phyloP scores from a whole-genome alignment of 2,113 vertebrate species.

The Poeciliopsis occidentalis region DNA sequence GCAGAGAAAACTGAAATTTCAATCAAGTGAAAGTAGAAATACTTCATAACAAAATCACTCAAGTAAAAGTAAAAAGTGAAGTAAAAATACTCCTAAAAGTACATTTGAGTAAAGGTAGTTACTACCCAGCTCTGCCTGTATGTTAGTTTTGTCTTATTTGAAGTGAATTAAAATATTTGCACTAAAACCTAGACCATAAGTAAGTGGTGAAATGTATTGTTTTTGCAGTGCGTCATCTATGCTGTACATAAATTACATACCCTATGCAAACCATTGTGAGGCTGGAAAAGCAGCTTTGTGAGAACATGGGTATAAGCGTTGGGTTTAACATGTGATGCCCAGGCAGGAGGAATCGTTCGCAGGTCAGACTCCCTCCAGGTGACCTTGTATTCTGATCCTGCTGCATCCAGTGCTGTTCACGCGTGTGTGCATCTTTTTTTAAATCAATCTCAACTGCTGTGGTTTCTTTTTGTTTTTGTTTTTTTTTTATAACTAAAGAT shows the following conservation, averaged over 20 bases:
- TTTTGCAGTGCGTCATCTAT: slow-evolving; percentile 22
- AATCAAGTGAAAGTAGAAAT: too few relatives aligned
- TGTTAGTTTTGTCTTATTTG: too few relatives aligned
- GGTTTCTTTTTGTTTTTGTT: slow-evolving; percentile 57
- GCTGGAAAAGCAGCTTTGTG: slow-evolving; percentile 45
- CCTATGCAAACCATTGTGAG: slow-evolving; percentile 77
- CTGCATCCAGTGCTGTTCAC: slow-evolving; percentile 64
- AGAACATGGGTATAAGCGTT: slow-evolving; percentile 12
- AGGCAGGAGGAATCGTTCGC: slow-evolving; percentile 10
- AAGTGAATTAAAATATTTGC: too few relatives aligned
- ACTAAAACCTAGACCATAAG: too few relatives aligned
- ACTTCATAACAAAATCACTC: too few relatives aligned
- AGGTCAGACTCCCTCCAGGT: slow-evolving; percentile 47
- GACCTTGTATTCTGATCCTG: slow-evolving; percentile 61
- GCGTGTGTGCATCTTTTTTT: slow-evolving; percentile 10
- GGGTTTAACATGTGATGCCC: slow-evolving; percentile 28
- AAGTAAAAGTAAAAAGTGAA: too few relatives aligned
- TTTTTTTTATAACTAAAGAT: slow-evolving; percentile 48
- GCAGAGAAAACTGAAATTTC: too few relatives aligned
- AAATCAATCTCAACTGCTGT: slow-evolving; percentile 38
- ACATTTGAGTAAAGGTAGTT: too few relatives aligned
- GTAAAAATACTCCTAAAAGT: too few relatives aligned
- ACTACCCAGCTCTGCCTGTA: too few relatives aligned
- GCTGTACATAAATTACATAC: slow-evolving; percentile 71
- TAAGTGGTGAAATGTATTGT: too few relatives aligned